Base-by-base conservation (phyloP, 1,140 invertebrate genomes). In the Linepithema humile region DNA sequence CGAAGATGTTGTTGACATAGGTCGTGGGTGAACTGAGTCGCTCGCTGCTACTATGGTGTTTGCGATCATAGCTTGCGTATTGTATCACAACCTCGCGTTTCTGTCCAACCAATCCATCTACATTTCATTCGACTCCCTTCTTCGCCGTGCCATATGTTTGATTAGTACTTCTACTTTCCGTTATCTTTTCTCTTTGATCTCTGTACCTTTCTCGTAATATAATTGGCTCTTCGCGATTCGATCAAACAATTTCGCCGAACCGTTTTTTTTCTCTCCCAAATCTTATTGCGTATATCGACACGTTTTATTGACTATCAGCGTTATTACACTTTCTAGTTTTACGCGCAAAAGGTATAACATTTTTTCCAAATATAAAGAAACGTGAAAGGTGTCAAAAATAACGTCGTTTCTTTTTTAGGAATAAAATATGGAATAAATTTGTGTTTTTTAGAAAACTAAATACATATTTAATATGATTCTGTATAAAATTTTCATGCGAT, bases 1-100 rank as follows among this genome's bases (percentile, higher is more conserved):
- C 80, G 64, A 85, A 53, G n/a, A 83, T 62, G 45, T 40, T 29
- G 86, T 86, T 72, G 85, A 77, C 86, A 70, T 87, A 75, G 70
- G 82, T 78, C 59, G 40, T 73, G 60, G 72, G 60, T 70, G 62
- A 64, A 43, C 62, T n/a, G n/a, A 65, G 64, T 69, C 65, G 40
- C 53, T 57, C 69, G 48, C 43, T 20, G 29, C 74, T 65, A 64
- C 55, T 40, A 75, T 57, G 78, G 78, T 67, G 82, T 70, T 83
- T 83, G 48, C 65, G 74, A 62, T 64, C 70, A 48, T 50, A 70
- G 59, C 20, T 40, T 10, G 17, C 29, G 62, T 60, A 10, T 6
- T 20, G 9, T 74, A 48, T 12, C 15, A 48, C 45, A 48, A 40
- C 43, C 10, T 17, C 55, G 55, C 12, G 55, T 26, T 20, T 32